A percentile compares a stretch with the other conserved stretches of the same genome.
Evolutionary conservation across 2,113 vertebrate genomes (phyloP).

Genomic region (Phoenicopterus ruber): DNA sequence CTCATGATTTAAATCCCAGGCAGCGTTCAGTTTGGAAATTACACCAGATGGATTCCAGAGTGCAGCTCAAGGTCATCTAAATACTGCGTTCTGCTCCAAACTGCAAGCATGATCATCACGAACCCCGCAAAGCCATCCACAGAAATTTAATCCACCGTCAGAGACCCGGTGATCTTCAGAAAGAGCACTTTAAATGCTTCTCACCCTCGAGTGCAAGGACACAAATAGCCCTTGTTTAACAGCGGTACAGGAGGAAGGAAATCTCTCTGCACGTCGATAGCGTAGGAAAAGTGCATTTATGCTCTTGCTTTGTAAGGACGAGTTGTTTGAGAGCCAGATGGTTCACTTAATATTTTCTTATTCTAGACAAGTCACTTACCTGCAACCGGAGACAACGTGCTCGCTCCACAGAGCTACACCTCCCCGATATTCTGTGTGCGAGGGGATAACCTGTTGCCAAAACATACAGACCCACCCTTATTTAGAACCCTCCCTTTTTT

Average conservation of each 20-base stretch:
- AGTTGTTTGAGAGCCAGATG: neutral
- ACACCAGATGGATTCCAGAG: constrained; percentile 22
- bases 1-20: constrained; percentile 9
- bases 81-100: neutral
- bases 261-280: rapidly evolving
- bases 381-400: neutral
- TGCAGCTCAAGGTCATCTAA: constrained; percentile 44
- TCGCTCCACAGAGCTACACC: neutral
- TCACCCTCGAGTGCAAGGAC: neutral
- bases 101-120: neutral
- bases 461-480: neutral
- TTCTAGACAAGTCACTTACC: neutral
- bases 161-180: neutral
- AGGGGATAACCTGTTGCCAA: rapidly evolving
- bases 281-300: rapidly evolving
- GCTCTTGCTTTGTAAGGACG: neutral
- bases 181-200: neutral
- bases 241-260: neutral
- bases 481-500: neutral
- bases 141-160: neutral
- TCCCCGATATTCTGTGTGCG: rapidly evolving
- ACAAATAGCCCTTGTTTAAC: neutral
- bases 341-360: neutral
- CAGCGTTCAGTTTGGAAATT: neutral
- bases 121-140: neutral